These are phyloP conservation scores for Ariolimax columbianus DNA, from an alignment of 2,888 invertebrate genomes.

Conservation along the genomic window DNA sequence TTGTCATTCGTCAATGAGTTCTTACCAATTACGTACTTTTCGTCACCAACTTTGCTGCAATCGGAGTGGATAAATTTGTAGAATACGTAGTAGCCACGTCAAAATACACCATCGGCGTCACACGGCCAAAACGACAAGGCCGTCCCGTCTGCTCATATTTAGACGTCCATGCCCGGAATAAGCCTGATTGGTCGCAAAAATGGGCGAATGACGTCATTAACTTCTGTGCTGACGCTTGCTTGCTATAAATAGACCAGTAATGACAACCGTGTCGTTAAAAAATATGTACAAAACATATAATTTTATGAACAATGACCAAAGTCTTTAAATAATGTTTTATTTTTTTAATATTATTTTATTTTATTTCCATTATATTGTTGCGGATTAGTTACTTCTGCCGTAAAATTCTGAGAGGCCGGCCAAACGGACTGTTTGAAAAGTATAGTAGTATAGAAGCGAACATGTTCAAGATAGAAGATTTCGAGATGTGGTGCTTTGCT, in stretches of 20 bases:
- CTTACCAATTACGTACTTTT: slow-evolving; percentile 91
- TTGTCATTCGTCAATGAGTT: slow-evolving; percentile 77
- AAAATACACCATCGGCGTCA: slow-evolving; percentile 77
- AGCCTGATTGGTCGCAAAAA: slow-evolving; percentile 57
- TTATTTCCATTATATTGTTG: too few species aligned
- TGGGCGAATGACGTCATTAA: slow-evolving; percentile 63
- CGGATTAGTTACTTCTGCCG: too few species aligned
- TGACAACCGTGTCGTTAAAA: too few species aligned
- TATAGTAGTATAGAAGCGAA: too few species aligned
- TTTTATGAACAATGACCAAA: too few species aligned
- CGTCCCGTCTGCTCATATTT: slow-evolving; percentile 58
- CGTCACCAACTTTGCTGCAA: slow-evolving; percentile 95
- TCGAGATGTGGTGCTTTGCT: too few species aligned
- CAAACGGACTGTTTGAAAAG: too few species aligned
- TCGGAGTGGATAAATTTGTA: slow-evolving; percentile 94
- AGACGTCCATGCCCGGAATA: slow-evolving; percentile 62
- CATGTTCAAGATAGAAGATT: too few species aligned
- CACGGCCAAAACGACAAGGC: slow-evolving; percentile 69
- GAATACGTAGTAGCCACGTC: slow-evolving; percentile 86
- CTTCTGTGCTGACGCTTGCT: slow-evolving; percentile 56
- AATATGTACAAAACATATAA: too few species aligned
- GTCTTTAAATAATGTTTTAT: too few species aligned
- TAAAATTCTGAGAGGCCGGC: too few species aligned
- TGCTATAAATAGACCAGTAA: slow-evolving; percentile 11
- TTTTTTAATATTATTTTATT: too few species aligned